Conservation (phyloP, 2,797 vertebrate species). For the Phylloscopus collybita region DNA sequence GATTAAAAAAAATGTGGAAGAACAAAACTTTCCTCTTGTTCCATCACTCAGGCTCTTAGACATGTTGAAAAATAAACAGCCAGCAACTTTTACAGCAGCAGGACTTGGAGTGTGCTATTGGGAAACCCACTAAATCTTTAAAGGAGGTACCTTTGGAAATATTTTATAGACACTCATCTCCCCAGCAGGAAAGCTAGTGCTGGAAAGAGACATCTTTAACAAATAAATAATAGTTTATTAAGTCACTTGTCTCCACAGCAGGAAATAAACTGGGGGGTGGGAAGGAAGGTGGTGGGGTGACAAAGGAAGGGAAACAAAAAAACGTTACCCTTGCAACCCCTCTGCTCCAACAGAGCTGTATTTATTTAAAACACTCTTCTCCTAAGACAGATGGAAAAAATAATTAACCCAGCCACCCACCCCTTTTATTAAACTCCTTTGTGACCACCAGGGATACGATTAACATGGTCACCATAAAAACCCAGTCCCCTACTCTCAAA, state of each 20-base stretch:
- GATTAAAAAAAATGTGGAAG: background rate
- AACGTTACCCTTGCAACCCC: background rate
- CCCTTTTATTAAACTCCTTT: slow-evolving; percentile 70
- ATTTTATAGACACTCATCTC: slow-evolving; percentile 51
- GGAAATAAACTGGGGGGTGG: slow-evolving; percentile 42
- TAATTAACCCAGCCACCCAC: slow-evolving; percentile 68
- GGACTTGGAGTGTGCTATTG: background rate
- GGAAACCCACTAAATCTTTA: slow-evolving; percentile 33
- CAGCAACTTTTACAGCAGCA: slow-evolving; percentile 9
- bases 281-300: slow-evolving; percentile 27
- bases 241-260: slow-evolving; percentile 60
- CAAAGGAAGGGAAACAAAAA: slow-evolving; percentile 53
- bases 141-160: slow-evolving; percentile 51
- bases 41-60: background rate
- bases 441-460: slow-evolving; percentile 63
- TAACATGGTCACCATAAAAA: slow-evolving; percentile 65
- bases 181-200: slow-evolving; percentile 22
- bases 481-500: slow-evolving; percentile 47
- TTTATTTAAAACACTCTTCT: slow-evolving; percentile 70
- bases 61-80: slow-evolving; percentile 43
- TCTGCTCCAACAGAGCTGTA: slow-evolving; percentile 38
- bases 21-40: background rate
- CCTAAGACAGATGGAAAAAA: slow-evolving; percentile 67
- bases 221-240: slow-evolving; percentile 68
- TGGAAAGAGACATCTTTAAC: slow-evolving; percentile 47